Evolutionary conservation across 2,797 vertebrate species (phyloP).

Genomic region (Harpagifer antarcticus): DNA sequence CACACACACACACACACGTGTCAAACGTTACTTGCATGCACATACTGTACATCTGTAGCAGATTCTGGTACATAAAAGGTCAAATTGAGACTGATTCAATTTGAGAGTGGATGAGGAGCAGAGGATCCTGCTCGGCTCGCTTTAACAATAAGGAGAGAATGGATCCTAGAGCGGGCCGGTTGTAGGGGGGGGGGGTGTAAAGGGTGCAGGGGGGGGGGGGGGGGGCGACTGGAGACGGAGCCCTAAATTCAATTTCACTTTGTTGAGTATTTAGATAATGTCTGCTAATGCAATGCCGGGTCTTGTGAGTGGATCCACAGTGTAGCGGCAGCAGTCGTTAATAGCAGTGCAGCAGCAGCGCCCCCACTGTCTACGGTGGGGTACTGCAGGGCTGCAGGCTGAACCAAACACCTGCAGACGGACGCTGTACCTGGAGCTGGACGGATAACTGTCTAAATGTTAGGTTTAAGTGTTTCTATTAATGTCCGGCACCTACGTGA

Average conservation of each 20-base stretch:
- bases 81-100: slow-evolving; percentile 85
- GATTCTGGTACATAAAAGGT: slow-evolving; percentile 82
- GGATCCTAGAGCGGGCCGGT: slow-evolving; percentile 75
- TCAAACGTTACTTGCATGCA: slow-evolving; percentile 63
- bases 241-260: slow-evolving; percentile 84
- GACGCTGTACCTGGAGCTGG: slow-evolving; percentile 20
- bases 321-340: slow-evolving; percentile 50
- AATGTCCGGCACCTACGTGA: background rate
- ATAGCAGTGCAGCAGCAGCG: slow-evolving; percentile 78
- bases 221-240: slow-evolving; percentile 42
- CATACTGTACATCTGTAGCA: slow-evolving; percentile 80
- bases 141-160: slow-evolving; percentile 82
- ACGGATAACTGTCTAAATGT: background rate
- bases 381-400: slow-evolving; percentile 49
- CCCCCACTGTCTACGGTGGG: slow-evolving; percentile 69
- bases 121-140: slow-evolving; percentile 72
- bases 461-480: background rate
- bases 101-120: slow-evolving; percentile 79
- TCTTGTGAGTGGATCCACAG: slow-evolving; percentile 64
- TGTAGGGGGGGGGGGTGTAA: slow-evolving; percentile 25
- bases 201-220: too few species aligned
- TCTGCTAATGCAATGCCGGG: slow-evolving; percentile 77
- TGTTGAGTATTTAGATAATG: slow-evolving; percentile 86
- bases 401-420: slow-evolving; percentile 30
- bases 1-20: slow-evolving; percentile 29